Conservation (phyloP, 2,888 invertebrate species). For the Tenthredo scrophulariae region DNA sequence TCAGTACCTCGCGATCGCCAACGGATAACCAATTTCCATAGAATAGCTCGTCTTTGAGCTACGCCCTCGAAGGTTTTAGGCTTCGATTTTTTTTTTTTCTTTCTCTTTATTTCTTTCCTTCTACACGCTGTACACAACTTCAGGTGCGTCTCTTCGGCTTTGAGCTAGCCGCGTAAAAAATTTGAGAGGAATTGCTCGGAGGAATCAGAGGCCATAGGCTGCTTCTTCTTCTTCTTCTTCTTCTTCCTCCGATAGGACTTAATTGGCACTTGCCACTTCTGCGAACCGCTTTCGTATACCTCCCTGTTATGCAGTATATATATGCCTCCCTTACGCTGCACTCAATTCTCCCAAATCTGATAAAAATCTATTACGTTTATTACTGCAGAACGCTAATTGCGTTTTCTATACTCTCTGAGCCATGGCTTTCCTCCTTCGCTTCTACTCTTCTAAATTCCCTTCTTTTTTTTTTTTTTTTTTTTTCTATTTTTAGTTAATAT, state of each 20-base stretch:
- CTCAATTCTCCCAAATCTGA: conserved; percentile 12
- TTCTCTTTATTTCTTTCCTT: neutral
- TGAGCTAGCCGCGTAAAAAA: neutral
- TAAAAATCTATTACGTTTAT: conserved; percentile 39
- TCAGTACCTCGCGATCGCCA: neutral
- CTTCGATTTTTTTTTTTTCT: neutral
- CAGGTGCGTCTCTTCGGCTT: conserved; percentile 4
- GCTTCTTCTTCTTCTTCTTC: neutral
- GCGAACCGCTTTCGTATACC: conserved; percentile 35
- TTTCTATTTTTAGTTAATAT: neutral
- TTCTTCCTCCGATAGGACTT: conserved; percentile 31
- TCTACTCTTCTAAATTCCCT: neutral
- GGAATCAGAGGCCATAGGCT: neutral
- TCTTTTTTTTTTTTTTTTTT: neutral
- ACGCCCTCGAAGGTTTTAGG: neutral
- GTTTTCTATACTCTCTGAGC: neutral
- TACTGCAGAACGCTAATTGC: conserved; percentile 27
- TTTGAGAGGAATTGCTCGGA: neutral
- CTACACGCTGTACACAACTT: neutral
- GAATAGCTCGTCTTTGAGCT: conserved; percentile 5
- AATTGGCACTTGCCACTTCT: conserved; percentile 44
- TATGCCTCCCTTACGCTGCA: neutral
- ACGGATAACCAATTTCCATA: conserved; percentile 33
- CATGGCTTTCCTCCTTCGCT: neutral
- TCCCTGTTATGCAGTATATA: neutral